Evolutionary conservation across 2,113 vertebrate genomes (phyloP).

Genomic region (Albula glossodonta): DNA sequence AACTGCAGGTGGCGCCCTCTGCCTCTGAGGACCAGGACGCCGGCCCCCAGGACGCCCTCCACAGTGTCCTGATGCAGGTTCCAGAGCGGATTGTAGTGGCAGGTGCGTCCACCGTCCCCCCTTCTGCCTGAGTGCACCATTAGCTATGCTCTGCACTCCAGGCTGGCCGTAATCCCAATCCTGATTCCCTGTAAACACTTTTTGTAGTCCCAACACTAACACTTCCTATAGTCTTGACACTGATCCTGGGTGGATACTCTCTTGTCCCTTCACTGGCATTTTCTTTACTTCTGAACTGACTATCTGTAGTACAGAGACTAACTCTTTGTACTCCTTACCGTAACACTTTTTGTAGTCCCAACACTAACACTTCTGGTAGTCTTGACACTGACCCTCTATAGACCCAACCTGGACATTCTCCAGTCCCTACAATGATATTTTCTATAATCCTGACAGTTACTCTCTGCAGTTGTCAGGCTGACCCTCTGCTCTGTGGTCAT

Average conservation of each 20-base stretch:
- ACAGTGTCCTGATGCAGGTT: slow-evolving; percentile 89
- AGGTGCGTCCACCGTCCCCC: slow-evolving; percentile 64
- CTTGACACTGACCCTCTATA: neutral
- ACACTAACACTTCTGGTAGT: neutral
- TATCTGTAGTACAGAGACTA: neutral
- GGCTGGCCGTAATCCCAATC: neutral
- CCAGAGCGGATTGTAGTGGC: slow-evolving; percentile 91
- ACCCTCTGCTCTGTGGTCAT: slow-evolving; percentile 15
- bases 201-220: neutral
- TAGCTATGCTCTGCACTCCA: neutral
- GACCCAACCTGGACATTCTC: neutral
- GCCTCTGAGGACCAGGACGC: slow-evolving; percentile 67
- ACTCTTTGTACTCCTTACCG: neutral
- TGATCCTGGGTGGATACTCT: too few relatives aligned
- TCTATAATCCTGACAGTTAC: neutral
- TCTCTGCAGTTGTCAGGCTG: neutral
- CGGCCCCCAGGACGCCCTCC: slow-evolving; percentile 64
- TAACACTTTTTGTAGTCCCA: neutral
- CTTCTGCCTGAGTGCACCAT: neutral
- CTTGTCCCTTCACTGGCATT: too few relatives aligned
- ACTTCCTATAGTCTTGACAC: neutral
- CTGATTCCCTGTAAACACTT: neutral
- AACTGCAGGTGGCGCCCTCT: slow-evolving; percentile 82
- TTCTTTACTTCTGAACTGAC: too few relatives aligned
- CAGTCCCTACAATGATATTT: neutral